These are phyloP conservation scores for Neolamprologus longior DNA, from an alignment of 2,113 vertebrate species.

Conservation along the genomic window DNA sequence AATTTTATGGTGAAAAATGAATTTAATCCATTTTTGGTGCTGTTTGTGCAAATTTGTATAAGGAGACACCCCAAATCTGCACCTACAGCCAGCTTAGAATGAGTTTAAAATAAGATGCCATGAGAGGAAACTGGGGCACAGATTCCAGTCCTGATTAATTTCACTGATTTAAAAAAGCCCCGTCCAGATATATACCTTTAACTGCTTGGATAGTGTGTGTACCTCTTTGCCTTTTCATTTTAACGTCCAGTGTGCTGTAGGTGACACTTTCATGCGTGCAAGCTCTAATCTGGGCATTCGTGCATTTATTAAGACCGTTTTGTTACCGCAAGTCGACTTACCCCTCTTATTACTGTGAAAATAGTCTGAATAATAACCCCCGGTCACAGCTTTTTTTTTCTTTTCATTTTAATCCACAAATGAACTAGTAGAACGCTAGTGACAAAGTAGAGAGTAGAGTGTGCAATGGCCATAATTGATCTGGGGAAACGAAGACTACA, in stretches of 20 bases:
- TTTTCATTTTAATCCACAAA: background rate
- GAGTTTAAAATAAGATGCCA: background rate
- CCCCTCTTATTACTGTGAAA: background rate
- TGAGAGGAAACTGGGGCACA: background rate
- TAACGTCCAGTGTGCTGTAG: background rate
- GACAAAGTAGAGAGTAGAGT: background rate
- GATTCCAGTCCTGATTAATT: background rate
- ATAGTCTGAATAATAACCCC: background rate
- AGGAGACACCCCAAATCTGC: background rate
- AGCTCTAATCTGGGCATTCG: background rate
- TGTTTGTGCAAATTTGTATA: background rate
- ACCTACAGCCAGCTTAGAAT: background rate
- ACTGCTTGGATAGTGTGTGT: background rate
- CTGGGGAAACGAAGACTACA: background rate
- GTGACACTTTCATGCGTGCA: background rate
- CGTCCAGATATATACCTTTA: background rate
- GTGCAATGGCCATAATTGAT: background rate
- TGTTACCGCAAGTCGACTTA: background rate
- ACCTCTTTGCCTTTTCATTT: background rate
- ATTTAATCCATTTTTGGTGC: background rate
- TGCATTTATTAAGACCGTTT: background rate
- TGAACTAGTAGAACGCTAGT: background rate
- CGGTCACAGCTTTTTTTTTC: background rate
- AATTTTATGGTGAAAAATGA: background rate
- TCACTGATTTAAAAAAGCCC: accelerated